These are phyloP conservation scores for Clarias gariepinus DNA, from an alignment of 2,113 vertebrate genomes.

Conservation along the genomic window DNA sequence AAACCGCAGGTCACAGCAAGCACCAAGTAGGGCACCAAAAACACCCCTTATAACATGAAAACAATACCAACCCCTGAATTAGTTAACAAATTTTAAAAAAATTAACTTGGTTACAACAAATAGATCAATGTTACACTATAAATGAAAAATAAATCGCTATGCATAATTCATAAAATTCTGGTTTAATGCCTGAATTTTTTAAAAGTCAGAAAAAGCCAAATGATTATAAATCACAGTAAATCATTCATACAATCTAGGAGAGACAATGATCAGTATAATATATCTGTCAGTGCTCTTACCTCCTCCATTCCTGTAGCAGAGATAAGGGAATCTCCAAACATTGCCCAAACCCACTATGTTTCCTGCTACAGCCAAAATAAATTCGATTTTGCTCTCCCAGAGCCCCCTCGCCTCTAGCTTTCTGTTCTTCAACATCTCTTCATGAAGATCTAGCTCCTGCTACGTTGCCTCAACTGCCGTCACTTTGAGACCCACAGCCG, in stretches of 20 bases:
- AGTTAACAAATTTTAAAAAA: background rate
- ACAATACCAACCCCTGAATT: background rate
- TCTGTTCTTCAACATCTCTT: slow-evolving; percentile 26
- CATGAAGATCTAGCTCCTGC: background rate
- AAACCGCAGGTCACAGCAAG: slow-evolving; percentile 71
- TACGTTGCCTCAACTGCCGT: background rate
- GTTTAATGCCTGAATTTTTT: background rate
- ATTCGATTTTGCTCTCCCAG: slow-evolving; percentile 71
- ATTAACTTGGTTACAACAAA: too few relatives aligned
- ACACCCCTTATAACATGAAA: slow-evolving; percentile 65
- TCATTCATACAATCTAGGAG: background rate
- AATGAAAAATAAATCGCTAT: too few relatives aligned
- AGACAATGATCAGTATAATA: background rate
- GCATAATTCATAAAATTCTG: background rate
- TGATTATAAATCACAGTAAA: background rate
- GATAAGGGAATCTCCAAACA: slow-evolving; percentile 76
- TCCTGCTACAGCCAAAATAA: slow-evolving; percentile 71
- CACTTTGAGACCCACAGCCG: background rate
- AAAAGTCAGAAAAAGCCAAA: background rate
- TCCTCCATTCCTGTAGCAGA: slow-evolving; percentile 78
- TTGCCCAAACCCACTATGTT: slow-evolving; percentile 73
- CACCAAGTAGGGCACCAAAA: slow-evolving; percentile 73
- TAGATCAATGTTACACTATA: background rate
- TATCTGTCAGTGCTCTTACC: slow-evolving; percentile 59
- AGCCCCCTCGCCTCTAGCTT: slow-evolving; percentile 66